Percentiles rank a stretch among this genome's conserved stretches.
phyloP scores from a whole-genome alignment of 2,113 vertebrate genomes.

The Platichthys flesus region DNA sequence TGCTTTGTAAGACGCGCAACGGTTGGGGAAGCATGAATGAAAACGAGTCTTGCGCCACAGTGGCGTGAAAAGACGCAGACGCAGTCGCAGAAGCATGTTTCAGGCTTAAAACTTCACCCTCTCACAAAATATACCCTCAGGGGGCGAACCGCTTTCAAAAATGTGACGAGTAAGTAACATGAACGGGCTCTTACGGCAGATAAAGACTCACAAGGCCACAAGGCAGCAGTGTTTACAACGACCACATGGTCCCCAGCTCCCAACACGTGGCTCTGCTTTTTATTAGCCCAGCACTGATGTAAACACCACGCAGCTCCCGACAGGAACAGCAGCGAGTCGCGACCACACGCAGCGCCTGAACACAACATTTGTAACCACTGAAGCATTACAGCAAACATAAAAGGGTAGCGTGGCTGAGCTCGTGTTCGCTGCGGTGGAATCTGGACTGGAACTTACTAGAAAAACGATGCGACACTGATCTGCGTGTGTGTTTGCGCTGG shows the following conservation, averaged over 20 bases:
- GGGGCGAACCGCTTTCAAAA: neutral
- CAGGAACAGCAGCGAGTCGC: slow-evolving; percentile 9
- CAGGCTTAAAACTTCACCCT: neutral
- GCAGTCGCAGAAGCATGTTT: no score
- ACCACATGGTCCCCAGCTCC: slow-evolving; percentile 65
- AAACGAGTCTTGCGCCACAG: no score
- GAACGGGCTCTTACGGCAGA: neutral
- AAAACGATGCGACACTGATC: no score
- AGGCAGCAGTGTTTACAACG: slow-evolving; percentile 69
- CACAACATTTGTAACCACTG: slow-evolving; percentile 9
- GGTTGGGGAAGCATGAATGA: no score
- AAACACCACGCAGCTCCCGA: slow-evolving; percentile 50
- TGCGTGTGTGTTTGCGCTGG: neutral
- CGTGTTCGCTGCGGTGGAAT: no score
- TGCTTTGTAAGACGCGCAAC: no score
- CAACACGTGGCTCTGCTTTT: slow-evolving; percentile 70
- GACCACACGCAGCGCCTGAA: slow-evolving; percentile 12
- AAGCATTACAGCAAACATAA: no score
- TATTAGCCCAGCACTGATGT: slow-evolving; percentile 38
- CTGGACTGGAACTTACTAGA: no score
- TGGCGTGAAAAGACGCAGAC: no score
- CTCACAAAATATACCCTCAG: neutral
- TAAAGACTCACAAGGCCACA: slow-evolving; percentile 25
- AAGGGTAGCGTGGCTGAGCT: no score
- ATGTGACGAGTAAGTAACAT: neutral